Evolutionary conservation across 2,888 invertebrate species (phyloP).

Genomic region (Halocaridina rubra): DNA sequence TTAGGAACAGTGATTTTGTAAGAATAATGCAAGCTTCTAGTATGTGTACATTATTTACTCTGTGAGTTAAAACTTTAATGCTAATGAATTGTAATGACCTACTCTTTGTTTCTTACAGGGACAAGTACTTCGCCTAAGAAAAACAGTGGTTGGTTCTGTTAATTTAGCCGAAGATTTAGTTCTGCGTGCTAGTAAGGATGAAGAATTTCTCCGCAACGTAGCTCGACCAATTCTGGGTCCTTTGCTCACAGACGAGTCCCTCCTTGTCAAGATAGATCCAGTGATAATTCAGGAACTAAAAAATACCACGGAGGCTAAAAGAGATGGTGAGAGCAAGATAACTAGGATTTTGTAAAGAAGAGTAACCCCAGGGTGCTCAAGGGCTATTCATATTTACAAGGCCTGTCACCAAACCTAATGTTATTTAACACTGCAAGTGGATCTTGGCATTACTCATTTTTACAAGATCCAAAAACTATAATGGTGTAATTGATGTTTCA

Average conservation of each 20-base stretch:
- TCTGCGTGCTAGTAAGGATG: conserved; percentile 19
- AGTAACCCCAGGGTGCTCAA: not conserved
- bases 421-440: not conserved
- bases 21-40: no score
- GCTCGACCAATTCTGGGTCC: conserved; percentile 32
- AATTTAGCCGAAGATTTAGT: conserved; percentile 26
- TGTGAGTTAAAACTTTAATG: no score
- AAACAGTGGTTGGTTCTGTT: conserved; percentile 12
- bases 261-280: conserved; percentile 3
- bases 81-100: no score
- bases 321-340: conserved; percentile 14
- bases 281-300: not conserved
- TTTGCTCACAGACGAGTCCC: conserved; percentile 35
- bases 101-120: not conserved
- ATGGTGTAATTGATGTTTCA: no score
- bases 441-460: no score
- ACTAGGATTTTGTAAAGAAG: not conserved
- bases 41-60: no score
- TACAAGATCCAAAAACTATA: not conserved
- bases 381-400: no score
- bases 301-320: conserved; percentile 6
- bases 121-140: conserved; percentile 20
- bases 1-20: no score
- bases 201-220: conserved; percentile 21
- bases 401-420: not conserved